Conservation (phyloP, 1,140 invertebrate genomes). For the Meloidogyne exigua region DNA sequence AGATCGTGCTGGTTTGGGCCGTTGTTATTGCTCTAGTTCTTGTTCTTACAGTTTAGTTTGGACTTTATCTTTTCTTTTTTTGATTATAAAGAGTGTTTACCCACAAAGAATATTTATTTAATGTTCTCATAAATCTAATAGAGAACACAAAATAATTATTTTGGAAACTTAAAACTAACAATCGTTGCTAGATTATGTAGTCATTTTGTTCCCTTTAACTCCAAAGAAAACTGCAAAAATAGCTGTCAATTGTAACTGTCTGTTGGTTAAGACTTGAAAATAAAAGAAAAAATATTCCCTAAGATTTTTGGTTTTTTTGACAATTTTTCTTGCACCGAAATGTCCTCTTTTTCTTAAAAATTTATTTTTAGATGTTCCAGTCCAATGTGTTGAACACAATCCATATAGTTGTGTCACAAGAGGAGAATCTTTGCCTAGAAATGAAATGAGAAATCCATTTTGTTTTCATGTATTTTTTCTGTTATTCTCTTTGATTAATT, state of each 20-base stretch:
- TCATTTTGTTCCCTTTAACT: too few relatives aligned
- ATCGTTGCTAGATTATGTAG: too few relatives aligned
- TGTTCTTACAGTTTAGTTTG: slow-evolving; percentile 53
- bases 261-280: too few relatives aligned
- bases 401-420: slow-evolving; percentile 47
- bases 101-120: too few relatives aligned
- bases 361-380: slow-evolving; percentile 45
- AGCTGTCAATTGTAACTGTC: too few relatives aligned
- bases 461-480: slow-evolving; percentile 48
- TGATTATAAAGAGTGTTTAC: too few relatives aligned
- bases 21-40: slow-evolving; percentile 56
- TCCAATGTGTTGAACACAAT: slow-evolving; percentile 39
- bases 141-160: too few relatives aligned
- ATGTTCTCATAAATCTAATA: too few relatives aligned
- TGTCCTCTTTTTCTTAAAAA: background rate
- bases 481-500: slow-evolving; percentile 18
- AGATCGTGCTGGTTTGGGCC: slow-evolving; percentile 43
- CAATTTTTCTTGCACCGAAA: background rate
- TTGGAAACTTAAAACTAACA: too few relatives aligned
- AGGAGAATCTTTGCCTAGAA: slow-evolving; percentile 49
- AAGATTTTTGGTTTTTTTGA: background rate
- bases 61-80: too few relatives aligned
- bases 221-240: too few relatives aligned
- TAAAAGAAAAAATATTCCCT: too few relatives aligned
- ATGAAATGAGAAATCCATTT: slow-evolving; percentile 45